phyloP scores from a whole-genome alignment of 2,797 vertebrate species.

The Psittacula echo region DNA sequence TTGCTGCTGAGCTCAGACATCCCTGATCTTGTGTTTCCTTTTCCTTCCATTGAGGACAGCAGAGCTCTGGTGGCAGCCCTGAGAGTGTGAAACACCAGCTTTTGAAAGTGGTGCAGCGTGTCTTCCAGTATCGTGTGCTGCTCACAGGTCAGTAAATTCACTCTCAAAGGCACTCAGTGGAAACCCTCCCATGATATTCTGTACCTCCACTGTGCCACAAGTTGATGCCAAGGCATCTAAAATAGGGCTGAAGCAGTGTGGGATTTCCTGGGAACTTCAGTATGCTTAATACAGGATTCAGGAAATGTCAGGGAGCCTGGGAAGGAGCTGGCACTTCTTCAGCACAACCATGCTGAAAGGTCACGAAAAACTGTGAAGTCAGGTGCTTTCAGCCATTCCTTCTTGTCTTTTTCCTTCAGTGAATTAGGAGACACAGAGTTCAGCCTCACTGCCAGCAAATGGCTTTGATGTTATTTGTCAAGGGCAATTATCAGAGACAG shows the following conservation, averaged over 20 bases:
- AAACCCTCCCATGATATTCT: not conserved
- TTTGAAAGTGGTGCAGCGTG: constrained; percentile 88
- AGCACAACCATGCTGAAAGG: not conserved
- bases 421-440: not conserved
- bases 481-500: not conserved
- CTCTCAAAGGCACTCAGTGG: not conserved
- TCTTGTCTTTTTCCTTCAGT: not conserved
- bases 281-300: not conserved
- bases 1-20: not conserved
- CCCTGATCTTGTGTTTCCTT: not conserved
- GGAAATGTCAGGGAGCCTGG: not conserved
- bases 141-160: constrained; percentile 87
- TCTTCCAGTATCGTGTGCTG: constrained; percentile 92
- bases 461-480: not conserved
- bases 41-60: constrained; percentile 73
- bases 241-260: not conserved
- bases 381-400: not conserved
- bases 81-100: constrained; percentile 87
- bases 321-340: not conserved
- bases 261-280: not conserved
- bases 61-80: constrained; percentile 76
- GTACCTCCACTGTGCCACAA: not conserved
- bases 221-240: not conserved
- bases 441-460: not conserved
- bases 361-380: not conserved